These are phyloP conservation scores for Drosophila pruinosa DNA, from an alignment of 1,140 invertebrate genomes.

Conservation along the genomic window DNA sequence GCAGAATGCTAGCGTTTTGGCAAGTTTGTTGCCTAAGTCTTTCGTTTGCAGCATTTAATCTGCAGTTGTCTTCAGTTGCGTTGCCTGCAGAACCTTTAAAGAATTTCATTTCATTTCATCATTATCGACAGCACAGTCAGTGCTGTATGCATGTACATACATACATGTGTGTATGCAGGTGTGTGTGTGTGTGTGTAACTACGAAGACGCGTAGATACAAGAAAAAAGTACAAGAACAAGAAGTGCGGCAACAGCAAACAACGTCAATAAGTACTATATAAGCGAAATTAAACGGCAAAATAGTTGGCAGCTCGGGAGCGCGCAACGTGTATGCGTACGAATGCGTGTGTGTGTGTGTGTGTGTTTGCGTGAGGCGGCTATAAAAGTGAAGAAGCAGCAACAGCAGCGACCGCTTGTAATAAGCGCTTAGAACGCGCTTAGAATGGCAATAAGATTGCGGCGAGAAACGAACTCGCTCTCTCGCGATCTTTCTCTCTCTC, in stretches of 20 bases:
- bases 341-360: slow-evolving; percentile 5
- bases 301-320: too few relatives aligned
- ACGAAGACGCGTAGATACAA: slow-evolving; percentile 52
- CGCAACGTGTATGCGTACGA: slow-evolving; percentile 53
- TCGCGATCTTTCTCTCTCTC: slow-evolving; percentile 7
- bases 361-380: slow-evolving; percentile 14
- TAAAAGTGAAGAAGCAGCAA: slow-evolving; percentile 27
- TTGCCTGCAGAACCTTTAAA: slow-evolving; percentile 53
- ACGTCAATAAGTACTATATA: slow-evolving; percentile 70
- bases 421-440: slow-evolving; percentile 75
- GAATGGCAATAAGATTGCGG: slow-evolving; percentile 76
- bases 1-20: neutral
- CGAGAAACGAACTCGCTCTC: neutral
- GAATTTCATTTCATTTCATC: slow-evolving; percentile 61
- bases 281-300: slow-evolving; percentile 80
- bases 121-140: slow-evolving; percentile 24
- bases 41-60: slow-evolving; percentile 1
- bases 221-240: slow-evolving; percentile 47
- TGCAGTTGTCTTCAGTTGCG: too few relatives aligned
- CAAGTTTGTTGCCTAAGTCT: slow-evolving; percentile 33
- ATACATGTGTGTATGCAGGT: slow-evolving; percentile 7
- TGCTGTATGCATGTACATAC: too few relatives aligned
- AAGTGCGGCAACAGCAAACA: slow-evolving; percentile 17
- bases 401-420: slow-evolving; percentile 30
- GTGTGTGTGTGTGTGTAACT: slow-evolving; percentile 26